Evolutionary conservation across 2,797 vertebrate species (phyloP), one percentile per base, ranked within the genome.

Genomic region (Glyptemys insculpta): DNA sequence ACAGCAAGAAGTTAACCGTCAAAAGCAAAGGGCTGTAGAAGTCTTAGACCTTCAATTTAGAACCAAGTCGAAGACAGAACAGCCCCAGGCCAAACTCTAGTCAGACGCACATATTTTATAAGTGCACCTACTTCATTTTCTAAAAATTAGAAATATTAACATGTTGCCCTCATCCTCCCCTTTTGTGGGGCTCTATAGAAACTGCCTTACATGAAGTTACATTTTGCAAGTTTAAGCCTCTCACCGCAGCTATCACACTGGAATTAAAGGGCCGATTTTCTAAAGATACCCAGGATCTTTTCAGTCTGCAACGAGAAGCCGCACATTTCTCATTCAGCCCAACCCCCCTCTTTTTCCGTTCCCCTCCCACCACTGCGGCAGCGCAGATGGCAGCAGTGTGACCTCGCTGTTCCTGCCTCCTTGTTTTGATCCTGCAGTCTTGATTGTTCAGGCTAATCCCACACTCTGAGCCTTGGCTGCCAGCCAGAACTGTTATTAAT

Each of bases 331-430:
- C 87, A 57, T 92, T 78, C 89, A 62, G 82, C 91, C 92, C 96
- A 86, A 80, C 84, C 96, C 97, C 96, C 96, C n/a, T 41, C 85
- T 68, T 95, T 85, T 96, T 97, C 98, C 96, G 94, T 98, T 94
- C 98, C 98, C 98, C 98, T 98, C 99, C 99, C 98, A 98, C 98
- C 98, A 99, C 98, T 99, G 98, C 98, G 98, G 99, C 99, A 99
- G 98, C 98, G 97, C 99, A 99, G 99, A 99, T 99, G 99, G 99
- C 99, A 99, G 99, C 98, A 98, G 98, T 98, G 98, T 99, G 99
- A 99, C 99, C 99, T 99, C 98, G 97, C 98, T 98, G 98, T 99
- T 99, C 98, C 98, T 99, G 98, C 99, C 98, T 98, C 98, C 99
- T 99, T 99, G 98, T 99, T 99, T 98, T 99, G 99, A 99, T 99